These are phyloP conservation scores for Sebastes cheni DNA, from an alignment of 2,797 vertebrate genomes.

Conservation along the genomic window DNA sequence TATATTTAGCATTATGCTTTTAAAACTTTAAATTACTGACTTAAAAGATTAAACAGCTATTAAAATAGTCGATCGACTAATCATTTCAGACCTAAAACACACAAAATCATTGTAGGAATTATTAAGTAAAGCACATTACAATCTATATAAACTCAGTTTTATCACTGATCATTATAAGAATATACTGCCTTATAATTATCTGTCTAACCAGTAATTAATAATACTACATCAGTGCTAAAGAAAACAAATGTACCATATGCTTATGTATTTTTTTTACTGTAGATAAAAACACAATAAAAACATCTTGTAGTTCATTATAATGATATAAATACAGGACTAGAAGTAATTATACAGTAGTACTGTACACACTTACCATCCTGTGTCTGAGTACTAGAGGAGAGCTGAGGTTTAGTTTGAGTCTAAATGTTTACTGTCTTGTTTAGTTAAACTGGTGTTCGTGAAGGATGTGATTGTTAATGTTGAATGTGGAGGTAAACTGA, in stretches of 20 bases:
- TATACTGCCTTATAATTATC: not conserved
- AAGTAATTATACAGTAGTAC: not conserved
- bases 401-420: constrained; percentile 17
- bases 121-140: not conserved
- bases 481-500: constrained; percentile 68
- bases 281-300: not conserved
- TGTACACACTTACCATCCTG: not conserved
- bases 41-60: not conserved
- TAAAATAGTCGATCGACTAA: not conserved
- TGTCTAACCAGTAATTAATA: not conserved
- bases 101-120: not conserved
- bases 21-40: not conserved
- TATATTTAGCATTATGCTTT: not conserved
- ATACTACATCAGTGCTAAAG: not conserved
- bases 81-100: not conserved
- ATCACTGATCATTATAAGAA: not conserved
- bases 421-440: constrained; percentile 64
- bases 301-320: not conserved
- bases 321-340: not conserved
- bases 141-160: not conserved
- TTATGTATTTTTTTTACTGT: not conserved
- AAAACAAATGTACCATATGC: not conserved
- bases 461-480: constrained; percentile 47
- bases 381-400: not conserved
- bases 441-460: constrained; percentile 35